These are phyloP conservation scores for Rhinophrynus dorsalis DNA, from an alignment of 2,797 vertebrate species.

Conservation along the genomic window DNA sequence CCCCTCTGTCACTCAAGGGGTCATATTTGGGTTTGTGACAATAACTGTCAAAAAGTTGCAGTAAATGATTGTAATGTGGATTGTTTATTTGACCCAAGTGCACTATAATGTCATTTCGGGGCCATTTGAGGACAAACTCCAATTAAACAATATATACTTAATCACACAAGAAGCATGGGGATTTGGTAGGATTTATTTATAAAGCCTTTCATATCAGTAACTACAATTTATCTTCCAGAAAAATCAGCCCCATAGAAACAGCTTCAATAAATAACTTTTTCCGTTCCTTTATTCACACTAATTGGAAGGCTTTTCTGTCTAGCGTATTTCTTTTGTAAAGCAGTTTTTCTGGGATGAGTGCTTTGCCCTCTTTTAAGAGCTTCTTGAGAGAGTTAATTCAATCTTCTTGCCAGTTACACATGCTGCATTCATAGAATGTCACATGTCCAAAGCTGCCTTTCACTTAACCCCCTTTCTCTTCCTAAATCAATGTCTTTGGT, in stretches of 20 bases:
- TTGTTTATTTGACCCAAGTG: too few species aligned
- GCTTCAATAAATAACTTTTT: slow-evolving; percentile 26
- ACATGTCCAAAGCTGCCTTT: neutral
- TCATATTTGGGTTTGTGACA: too few species aligned
- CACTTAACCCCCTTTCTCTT: neutral
- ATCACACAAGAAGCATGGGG: too few species aligned
- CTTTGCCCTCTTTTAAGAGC: slow-evolving; percentile 34
- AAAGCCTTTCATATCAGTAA: slow-evolving; percentile 16
- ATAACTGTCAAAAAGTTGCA: too few species aligned
- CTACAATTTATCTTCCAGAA: slow-evolving; percentile 28
- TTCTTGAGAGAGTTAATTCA: slow-evolving; percentile 41
- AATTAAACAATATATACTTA: too few species aligned
- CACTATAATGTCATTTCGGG: too few species aligned
- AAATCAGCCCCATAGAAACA: slow-evolving; percentile 13
- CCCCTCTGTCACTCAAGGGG: too few species aligned
- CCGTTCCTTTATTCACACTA: slow-evolving; percentile 22
- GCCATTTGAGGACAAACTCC: too few species aligned
- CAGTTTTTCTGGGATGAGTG: slow-evolving; percentile 44
- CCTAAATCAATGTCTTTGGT: neutral
- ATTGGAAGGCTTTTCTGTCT: slow-evolving; percentile 40
- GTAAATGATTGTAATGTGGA: too few species aligned
- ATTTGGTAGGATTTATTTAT: slow-evolving; percentile 22
- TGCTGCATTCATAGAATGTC: slow-evolving; percentile 20
- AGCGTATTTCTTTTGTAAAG: slow-evolving; percentile 37
- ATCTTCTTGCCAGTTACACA: slow-evolving; percentile 42